Base-by-base conservation (phyloP, 2,888 invertebrate species). In the Lasioglossum figueresi region DNA sequence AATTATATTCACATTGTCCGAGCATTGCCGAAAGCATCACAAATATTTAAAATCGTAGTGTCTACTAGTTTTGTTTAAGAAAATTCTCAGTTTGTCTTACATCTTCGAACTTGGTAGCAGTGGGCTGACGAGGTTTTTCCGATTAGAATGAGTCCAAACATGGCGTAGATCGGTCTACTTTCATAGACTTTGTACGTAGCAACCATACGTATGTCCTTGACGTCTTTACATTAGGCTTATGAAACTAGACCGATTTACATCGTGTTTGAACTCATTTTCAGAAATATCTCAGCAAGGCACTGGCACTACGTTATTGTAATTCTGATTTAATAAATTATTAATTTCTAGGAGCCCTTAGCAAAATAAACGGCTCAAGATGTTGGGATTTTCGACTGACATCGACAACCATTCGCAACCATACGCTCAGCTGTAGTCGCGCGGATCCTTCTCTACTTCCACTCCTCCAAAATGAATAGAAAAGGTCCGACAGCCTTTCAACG, bases 331-430 rank as follows among this genome's bases (percentile, higher is more conserved):
- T 43, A 43, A 43, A 43, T 43, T 43, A 43, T 48, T 48, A 19
- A 19, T 19, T 48, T 48, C 19, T 48, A 48, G 6, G 89, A 91
- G 89, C 85, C 88, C 88, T 88, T 90, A 87, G 77, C 90, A 91
- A 89, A 91, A 84, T 86, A 88, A 82, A 85, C 87, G 83, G 77
- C 82, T 66, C 76, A 66, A 71, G 16, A 45, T 45, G 16, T 45
- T 16, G 45, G 16, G 16, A 27, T 59, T 89, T 85, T 82, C 78
- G 70, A 85, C 76, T 1, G 23, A 59, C 59, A 37, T 6, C 27
- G 78, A 23, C 34, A 77, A 63, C 68, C 43, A 72, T 63, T 68
- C 76, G 66, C 75, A 23, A n/a, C 43, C 31, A 48, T 43, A 45
- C 19, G n/a, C 27, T 27, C 19, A 14, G 14, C 48, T 48, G 48